Percentiles rank a stretch among this genome's conserved stretches.
phyloP scores from a whole-genome alignment of 1,140 invertebrate species.

The Heliothis virescens region DNA sequence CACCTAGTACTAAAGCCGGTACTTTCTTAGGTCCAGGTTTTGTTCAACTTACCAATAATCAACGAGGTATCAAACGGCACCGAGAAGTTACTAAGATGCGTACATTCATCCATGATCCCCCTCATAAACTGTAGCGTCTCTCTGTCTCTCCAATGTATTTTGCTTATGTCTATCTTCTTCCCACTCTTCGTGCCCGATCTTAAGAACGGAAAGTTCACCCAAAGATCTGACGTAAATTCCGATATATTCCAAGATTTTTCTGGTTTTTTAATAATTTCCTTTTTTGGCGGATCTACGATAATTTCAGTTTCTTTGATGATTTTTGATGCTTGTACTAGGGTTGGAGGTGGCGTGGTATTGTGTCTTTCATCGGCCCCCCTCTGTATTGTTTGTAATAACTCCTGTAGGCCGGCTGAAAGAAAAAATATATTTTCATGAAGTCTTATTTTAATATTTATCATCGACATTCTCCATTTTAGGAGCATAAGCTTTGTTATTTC shows the following conservation, averaged over 20 bases:
- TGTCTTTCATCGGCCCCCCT: not conserved
- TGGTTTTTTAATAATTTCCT: slow-evolving; percentile 52
- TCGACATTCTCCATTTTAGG: too few relatives aligned
- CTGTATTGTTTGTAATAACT: not conserved
- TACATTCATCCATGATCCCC: slow-evolving; percentile 99
- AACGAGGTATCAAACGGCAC: slow-evolving; percentile 94
- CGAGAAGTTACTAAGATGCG: slow-evolving; percentile 97
- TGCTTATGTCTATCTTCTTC: slow-evolving; percentile 85
- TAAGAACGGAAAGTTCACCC: slow-evolving; percentile 77
- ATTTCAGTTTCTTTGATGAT: slow-evolving; percentile 5
- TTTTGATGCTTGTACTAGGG: not conserved
- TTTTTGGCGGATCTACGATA: slow-evolving; percentile 11
- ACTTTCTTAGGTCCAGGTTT: too few relatives aligned
- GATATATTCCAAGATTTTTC: slow-evolving; percentile 77
- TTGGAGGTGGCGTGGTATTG: not conserved
- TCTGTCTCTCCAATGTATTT: slow-evolving; percentile 88
- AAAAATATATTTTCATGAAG: not conserved
- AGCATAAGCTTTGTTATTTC: not conserved
- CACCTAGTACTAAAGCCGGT: too few relatives aligned
- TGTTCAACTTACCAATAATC: slow-evolving; percentile 88
- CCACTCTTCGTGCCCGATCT: slow-evolving; percentile 58
- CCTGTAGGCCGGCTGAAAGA: slow-evolving; percentile 13
- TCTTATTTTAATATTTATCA: too few relatives aligned
- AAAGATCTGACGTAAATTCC: slow-evolving; percentile 76
- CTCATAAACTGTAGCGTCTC: slow-evolving; percentile 98